Evolutionary conservation across 2,797 vertebrate genomes (phyloP).

Genomic region (Gallirallus australis): DNA sequence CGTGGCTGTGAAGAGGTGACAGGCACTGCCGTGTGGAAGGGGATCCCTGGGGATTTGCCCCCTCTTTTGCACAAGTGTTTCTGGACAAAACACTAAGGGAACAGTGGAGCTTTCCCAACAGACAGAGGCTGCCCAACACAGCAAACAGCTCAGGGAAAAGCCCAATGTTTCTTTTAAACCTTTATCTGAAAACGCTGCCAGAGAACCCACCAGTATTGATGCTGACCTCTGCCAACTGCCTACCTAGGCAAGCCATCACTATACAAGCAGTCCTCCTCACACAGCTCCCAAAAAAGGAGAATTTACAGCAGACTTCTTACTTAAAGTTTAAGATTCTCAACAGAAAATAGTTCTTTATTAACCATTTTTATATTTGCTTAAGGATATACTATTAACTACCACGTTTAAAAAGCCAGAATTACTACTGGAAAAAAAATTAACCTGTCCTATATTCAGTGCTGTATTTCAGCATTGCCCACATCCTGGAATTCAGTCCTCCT

Average conservation of each 20-base stretch:
- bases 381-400: neutral
- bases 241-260: neutral
- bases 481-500: neutral
- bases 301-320: neutral
- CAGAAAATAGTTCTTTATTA: neutral
- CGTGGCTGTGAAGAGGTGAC: fast-evolving
- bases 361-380: neutral
- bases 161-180: fast-evolving
- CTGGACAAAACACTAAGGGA: fast-evolving
- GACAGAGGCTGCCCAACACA: neutral
- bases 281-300: neutral
- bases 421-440: neutral
- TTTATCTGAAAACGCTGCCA: neutral
- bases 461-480: neutral
- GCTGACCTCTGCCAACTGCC: neutral
- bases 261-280: fast-evolving
- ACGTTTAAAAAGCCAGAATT: neutral
- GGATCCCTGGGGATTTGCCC: fast-evolving
- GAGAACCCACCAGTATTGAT: fast-evolving
- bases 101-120: fast-evolving
- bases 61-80: neutral
- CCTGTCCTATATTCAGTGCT: fast-evolving
- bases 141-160: fast-evolving
- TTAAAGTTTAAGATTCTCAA: neutral
- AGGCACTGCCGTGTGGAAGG: fast-evolving